A percentile compares a stretch with the other conserved stretches of the same genome.
Conservation (phyloP, 2,797 vertebrate genomes). For the Melopsittacus undulatus region DNA sequence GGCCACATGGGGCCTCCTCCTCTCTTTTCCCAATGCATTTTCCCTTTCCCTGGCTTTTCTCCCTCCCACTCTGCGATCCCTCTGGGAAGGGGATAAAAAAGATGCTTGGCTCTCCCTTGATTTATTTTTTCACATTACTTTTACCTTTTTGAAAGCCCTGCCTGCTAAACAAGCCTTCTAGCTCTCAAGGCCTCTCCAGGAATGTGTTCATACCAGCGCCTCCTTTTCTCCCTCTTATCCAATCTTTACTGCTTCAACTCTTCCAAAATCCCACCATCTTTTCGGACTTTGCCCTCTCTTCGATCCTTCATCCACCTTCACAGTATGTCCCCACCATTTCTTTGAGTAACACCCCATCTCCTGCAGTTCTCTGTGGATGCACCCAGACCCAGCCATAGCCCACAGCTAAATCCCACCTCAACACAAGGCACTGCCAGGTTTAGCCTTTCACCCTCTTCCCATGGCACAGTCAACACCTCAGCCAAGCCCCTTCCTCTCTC, state of each 20-base stretch:
- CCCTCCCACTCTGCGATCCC: background rate
- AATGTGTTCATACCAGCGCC: background rate
- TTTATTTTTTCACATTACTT: background rate
- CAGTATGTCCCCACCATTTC: accelerated
- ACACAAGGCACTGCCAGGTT: no score
- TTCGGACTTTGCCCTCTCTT: background rate
- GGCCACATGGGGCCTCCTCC: background rate
- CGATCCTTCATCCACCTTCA: background rate
- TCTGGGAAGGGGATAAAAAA: background rate
- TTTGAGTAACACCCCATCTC: background rate
- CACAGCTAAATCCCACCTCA: background rate
- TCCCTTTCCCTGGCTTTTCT: background rate
- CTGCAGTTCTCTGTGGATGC: background rate
- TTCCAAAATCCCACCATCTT: background rate
- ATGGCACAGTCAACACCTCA: accelerated
- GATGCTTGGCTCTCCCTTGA: background rate
- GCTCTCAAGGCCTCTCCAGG: background rate
- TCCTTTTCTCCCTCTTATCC: background rate
- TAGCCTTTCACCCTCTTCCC: background rate
- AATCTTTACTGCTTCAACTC: background rate
- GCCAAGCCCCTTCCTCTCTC: background rate
- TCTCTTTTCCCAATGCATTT: background rate
- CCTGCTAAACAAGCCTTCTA: background rate
- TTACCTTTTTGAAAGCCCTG: background rate
- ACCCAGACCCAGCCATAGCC: background rate